Conservation (phyloP, 2,797 vertebrate species). For the Euphonia xanthogaster region DNA sequence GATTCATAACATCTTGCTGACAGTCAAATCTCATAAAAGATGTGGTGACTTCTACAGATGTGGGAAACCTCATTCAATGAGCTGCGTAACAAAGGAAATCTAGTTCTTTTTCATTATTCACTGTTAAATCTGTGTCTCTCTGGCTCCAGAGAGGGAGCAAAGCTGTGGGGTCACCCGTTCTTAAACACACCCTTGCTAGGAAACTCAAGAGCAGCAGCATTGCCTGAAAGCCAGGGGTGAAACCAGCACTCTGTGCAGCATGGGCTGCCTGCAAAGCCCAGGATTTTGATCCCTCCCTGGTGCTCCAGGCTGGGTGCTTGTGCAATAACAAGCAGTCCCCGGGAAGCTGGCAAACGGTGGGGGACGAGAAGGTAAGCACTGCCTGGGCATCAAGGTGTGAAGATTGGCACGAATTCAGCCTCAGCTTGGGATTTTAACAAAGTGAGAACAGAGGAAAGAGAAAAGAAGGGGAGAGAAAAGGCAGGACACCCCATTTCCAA, state of each 20-base stretch:
- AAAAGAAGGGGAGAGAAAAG: not conserved
- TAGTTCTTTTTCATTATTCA: slow-evolving; percentile 35
- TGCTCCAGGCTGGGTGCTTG: not conserved
- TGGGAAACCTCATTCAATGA: slow-evolving; percentile 62
- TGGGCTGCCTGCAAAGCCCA: not conserved
- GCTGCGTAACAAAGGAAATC: slow-evolving; percentile 60
- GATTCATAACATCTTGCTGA: slow-evolving; percentile 70
- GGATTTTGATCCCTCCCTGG: not conserved
- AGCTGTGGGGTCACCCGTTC: not conserved
- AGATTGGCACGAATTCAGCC: not conserved
- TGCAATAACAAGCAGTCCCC: not conserved
- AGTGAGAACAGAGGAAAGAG: not conserved
- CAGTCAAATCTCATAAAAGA: slow-evolving; percentile 71
- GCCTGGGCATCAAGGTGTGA: not conserved
- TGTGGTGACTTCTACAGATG: slow-evolving; percentile 62
- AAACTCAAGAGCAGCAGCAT: not conserved
- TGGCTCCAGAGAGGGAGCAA: not conserved
- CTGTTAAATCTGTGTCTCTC: slow-evolving; percentile 3
- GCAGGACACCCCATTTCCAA: not conserved
- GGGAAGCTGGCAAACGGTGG: not conserved
- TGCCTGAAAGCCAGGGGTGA: not conserved
- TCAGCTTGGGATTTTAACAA: not conserved
- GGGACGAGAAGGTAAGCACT: not conserved
- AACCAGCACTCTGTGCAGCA: not conserved
- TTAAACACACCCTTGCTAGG: not conserved